phyloP scores from a whole-genome alignment of 1,140 invertebrate species.

The Drosophila tsacasi region DNA sequence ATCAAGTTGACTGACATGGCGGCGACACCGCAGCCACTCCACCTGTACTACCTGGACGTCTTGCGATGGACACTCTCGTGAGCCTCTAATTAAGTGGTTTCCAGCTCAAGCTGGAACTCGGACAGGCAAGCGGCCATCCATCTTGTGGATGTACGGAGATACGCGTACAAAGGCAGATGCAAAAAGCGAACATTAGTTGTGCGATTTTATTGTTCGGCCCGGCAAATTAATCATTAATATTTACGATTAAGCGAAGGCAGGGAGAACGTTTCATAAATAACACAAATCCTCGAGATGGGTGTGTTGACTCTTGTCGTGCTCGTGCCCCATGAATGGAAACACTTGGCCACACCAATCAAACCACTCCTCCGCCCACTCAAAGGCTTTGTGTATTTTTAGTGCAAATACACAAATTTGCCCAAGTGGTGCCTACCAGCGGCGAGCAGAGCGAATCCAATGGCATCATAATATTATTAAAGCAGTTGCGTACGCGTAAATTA shows the following conservation, averaged over 20 bases:
- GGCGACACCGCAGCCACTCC: slow-evolving; percentile 33
- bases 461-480: slow-evolving; percentile 71
- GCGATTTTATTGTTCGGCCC: slow-evolving; percentile 38
- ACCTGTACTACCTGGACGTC: slow-evolving; percentile 10
- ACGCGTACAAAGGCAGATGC: slow-evolving; percentile 2
- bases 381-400: slow-evolving; percentile 67
- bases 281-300: slow-evolving; percentile 16
- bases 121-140: slow-evolving; percentile 52
- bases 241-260: slow-evolving; percentile 51
- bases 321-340: slow-evolving; percentile 69
- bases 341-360: slow-evolving; percentile 74
- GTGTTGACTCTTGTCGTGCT: slow-evolving; percentile 68
- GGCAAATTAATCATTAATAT: slow-evolving; percentile 75
- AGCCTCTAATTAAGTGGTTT: slow-evolving; percentile 72
- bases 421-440: slow-evolving; percentile 49
- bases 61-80: slow-evolving; percentile 23
- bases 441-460: slow-evolving; percentile 52
- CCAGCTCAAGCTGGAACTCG: slow-evolving; percentile 25
- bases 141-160: slow-evolving; percentile 48
- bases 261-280: slow-evolving; percentile 70
- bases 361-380: slow-evolving; percentile 21
- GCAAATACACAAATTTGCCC: slow-evolving; percentile 73
- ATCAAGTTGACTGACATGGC: slow-evolving; percentile 71
- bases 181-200: slow-evolving; percentile 32
- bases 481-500: slow-evolving; percentile 20